These are phyloP conservation scores for Melieria omissa DNA, from an alignment of 2,888 invertebrate genomes.

Conservation along the genomic window DNA sequence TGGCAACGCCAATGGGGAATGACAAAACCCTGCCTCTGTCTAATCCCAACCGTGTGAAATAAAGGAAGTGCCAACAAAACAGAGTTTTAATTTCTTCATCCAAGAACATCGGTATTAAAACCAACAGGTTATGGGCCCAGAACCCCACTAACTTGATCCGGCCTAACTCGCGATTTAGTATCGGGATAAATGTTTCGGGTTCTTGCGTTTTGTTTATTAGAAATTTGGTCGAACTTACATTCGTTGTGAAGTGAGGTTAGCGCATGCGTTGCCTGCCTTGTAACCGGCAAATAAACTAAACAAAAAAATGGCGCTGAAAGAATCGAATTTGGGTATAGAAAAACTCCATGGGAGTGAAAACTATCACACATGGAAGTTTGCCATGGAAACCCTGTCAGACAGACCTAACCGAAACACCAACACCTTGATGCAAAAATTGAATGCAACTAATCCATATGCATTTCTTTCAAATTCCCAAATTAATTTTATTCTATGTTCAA, in stretches of 20 bases:
- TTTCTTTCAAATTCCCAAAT: too few species aligned
- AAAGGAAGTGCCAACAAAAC: too few species aligned
- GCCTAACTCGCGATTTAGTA: slow-evolving; percentile 1
- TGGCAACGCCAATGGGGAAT: too few species aligned
- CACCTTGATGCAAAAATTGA: too few species aligned
- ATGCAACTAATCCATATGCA: too few species aligned
- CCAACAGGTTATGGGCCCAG: not conserved
- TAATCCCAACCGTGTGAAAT: too few species aligned
- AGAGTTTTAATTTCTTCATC: too few species aligned
- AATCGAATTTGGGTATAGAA: slow-evolving; percentile 24
- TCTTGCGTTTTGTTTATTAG: not conserved
- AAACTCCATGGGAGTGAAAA: slow-evolving; percentile 30
- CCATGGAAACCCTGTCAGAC: too few species aligned
- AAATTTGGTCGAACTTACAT: slow-evolving; percentile 7
- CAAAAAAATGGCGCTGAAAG: not conserved
- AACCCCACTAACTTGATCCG: not conserved
- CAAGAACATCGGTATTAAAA: too few species aligned
- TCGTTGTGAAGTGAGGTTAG: slow-evolving; percentile 13
- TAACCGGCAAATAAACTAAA: not conserved
- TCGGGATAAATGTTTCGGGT: not conserved
- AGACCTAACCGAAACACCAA: too few species aligned
- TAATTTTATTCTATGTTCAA: too few species aligned
- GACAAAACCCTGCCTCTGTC: too few species aligned
- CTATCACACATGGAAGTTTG: slow-evolving; percentile 32
- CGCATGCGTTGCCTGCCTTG: not conserved